Conservation (phyloP, 2,888 invertebrate genomes). For the Uropetala carovei region DNA sequence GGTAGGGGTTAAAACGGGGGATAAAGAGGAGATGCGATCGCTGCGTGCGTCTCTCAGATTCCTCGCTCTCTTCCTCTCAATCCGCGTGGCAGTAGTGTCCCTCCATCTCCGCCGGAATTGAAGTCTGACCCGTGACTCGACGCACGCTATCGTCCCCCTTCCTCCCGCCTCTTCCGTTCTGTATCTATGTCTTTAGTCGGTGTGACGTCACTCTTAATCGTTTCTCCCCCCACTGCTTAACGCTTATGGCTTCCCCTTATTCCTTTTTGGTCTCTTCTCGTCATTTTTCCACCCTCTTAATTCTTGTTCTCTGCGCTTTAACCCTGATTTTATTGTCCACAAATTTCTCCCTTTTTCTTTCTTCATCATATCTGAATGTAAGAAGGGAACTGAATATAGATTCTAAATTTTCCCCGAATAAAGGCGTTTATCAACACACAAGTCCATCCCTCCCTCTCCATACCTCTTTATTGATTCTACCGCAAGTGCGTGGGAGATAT, state of each 20-base stretch:
- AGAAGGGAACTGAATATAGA: too few relatives aligned
- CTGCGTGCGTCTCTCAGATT: neutral
- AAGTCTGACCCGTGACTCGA: slow-evolving; percentile 23
- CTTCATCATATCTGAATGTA: neutral
- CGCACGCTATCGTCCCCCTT: neutral
- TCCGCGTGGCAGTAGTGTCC: too few relatives aligned
- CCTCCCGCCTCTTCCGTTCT: neutral
- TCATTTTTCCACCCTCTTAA: neutral
- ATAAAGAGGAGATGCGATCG: neutral
- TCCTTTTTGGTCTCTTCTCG: neutral
- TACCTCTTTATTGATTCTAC: too few relatives aligned
- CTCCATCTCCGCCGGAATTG: neutral
- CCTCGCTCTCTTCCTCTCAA: neutral
- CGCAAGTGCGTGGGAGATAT: too few relatives aligned
- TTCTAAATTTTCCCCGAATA: too few relatives aligned
- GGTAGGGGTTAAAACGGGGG: neutral
- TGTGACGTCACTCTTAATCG: neutral
- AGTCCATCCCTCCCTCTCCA: too few relatives aligned
- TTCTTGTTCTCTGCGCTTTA: neutral
- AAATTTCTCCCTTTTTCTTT: neutral
- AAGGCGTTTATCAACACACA: too few relatives aligned
- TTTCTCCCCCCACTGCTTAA: neutral
- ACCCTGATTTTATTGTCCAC: neutral
- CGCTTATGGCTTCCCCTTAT: neutral
- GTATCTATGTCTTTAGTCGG: too few relatives aligned